Evolutionary conservation across 2,888 invertebrate species (phyloP).

Genomic region (Drosophila kokeensis): DNA sequence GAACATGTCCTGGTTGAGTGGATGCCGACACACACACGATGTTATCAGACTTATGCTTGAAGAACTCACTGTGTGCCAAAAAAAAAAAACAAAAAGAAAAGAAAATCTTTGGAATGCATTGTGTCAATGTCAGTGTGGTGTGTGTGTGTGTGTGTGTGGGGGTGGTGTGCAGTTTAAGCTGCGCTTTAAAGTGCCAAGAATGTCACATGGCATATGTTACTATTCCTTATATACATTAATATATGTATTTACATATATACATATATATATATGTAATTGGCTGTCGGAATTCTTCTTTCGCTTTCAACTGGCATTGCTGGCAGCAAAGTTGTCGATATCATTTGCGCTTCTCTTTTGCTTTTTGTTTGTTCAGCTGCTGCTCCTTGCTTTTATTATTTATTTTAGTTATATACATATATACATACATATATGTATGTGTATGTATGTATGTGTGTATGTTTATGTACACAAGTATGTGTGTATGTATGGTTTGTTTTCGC

Average conservation of each 20-base stretch:
- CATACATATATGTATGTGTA: background rate
- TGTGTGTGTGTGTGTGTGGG: background rate
- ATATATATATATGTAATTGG: background rate
- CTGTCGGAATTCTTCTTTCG: background rate
- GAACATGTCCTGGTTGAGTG: constrained; percentile 10
- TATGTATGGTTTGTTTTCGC: constrained; percentile 17
- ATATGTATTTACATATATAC: background rate
- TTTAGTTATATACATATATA: constrained; percentile 12
- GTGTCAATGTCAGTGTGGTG: background rate
- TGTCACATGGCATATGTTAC: background rate
- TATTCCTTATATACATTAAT: background rate
- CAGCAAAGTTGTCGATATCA: constrained; percentile 30
- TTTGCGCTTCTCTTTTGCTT: constrained; percentile 34
- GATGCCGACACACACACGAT: background rate
- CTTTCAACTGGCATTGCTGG: constrained; percentile 13
- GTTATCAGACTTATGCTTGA: background rate
- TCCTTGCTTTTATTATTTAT: constrained; percentile 46
- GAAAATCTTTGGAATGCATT: background rate
- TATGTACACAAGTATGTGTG: background rate
- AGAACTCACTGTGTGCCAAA: background rate
- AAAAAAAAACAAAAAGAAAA: background rate
- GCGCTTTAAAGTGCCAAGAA: constrained; percentile 3
- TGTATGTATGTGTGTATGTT: background rate
- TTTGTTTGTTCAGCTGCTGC: constrained; percentile 47
- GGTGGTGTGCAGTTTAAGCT: constrained; percentile 3